Percentiles rank a stretch among this genome's conserved stretches.
phyloP scores from a whole-genome alignment of 2,888 invertebrate species.

The Molanna angustata region DNA sequence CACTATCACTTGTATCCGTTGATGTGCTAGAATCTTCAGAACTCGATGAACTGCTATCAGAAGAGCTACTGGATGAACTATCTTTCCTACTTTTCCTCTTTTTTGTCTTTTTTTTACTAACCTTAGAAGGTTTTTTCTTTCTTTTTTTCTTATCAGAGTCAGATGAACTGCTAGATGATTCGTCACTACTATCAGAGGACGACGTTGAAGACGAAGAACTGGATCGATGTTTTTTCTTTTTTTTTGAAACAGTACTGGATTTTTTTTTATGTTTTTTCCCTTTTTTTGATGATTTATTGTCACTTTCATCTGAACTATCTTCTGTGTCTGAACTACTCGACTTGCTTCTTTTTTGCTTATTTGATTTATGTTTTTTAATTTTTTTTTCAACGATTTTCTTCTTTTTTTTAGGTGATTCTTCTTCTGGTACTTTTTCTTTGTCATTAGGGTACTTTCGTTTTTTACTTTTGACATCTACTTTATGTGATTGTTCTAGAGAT shows the following conservation, averaged over 20 bases:
- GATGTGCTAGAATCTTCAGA: conserved; percentile 21
- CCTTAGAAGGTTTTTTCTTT: conserved; percentile 38
- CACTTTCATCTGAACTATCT: conserved; percentile 30
- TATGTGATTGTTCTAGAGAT: too few species aligned
- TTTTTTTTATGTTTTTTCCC: conserved; percentile 33
- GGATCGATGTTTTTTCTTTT: conserved; percentile 44
- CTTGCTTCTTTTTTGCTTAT: conserved; percentile 46
- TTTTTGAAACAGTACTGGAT: conserved; percentile 30
- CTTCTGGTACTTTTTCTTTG: conserved; percentile 36
- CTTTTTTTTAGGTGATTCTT: conserved; percentile 39
- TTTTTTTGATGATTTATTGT: conserved; percentile 29
- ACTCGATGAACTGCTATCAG: conserved; percentile 41
- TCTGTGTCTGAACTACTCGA: conserved; percentile 31
- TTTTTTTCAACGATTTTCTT: conserved; percentile 37
- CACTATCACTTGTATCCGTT: conserved; percentile 30
- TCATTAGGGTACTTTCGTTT: conserved; percentile 27
- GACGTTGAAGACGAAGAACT: conserved; percentile 45
- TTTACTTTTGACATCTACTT: conserved; percentile 31
- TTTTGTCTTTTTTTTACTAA: conserved; percentile 43
- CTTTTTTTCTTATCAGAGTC: conserved; percentile 42
- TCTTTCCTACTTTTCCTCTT: conserved; percentile 40
- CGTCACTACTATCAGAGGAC: conserved; percentile 37
- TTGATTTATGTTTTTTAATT: conserved; percentile 40
- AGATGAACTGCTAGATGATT: conserved; percentile 27
- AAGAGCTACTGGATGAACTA: conserved; percentile 41